These are phyloP conservation scores for Lasiurus cinereus DNA, from an alignment of 2,113 vertebrate species.

Conservation along the genomic window DNA sequence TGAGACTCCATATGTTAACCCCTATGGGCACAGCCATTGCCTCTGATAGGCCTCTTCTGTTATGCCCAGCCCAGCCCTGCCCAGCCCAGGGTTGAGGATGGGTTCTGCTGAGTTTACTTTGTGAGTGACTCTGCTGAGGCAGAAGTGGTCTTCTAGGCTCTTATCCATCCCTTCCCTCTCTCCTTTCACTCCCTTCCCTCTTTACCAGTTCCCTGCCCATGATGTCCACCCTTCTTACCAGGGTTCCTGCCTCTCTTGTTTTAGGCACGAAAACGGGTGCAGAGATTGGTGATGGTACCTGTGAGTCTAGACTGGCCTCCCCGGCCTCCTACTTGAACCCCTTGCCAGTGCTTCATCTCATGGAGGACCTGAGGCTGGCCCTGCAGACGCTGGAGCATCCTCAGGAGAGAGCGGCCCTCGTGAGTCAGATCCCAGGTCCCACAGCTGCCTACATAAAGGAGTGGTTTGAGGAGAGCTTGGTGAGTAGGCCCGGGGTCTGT, in stretches of 20 bases:
- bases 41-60: not conserved
- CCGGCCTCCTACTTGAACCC: slow-evolving; percentile 84
- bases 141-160: not conserved
- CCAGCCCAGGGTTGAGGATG: not conserved
- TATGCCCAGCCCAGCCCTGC: too few relatives aligned
- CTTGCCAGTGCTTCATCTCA: slow-evolving; percentile 90
- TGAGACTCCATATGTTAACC: not conserved
- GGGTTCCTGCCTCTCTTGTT: slow-evolving; percentile 8
- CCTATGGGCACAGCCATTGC: not conserved
- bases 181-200: not conserved
- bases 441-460: slow-evolving; percentile 89
- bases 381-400: slow-evolving; percentile 89
- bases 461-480: slow-evolving; percentile 90
- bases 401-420: slow-evolving; percentile 87
- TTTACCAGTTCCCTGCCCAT: not conserved
- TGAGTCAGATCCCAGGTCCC: slow-evolving; percentile 89
- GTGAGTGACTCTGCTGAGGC: not conserved
- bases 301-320: slow-evolving; percentile 85
- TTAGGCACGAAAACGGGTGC: slow-evolving; percentile 92
- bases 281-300: slow-evolving; percentile 85
- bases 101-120: not conserved
- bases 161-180: not conserved
- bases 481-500: slow-evolving; percentile 83
- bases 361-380: slow-evolving; percentile 90
- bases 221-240: not conserved